phyloP scores from a whole-genome alignment of 2,113 vertebrate species.

The Chaetops frenatus region DNA sequence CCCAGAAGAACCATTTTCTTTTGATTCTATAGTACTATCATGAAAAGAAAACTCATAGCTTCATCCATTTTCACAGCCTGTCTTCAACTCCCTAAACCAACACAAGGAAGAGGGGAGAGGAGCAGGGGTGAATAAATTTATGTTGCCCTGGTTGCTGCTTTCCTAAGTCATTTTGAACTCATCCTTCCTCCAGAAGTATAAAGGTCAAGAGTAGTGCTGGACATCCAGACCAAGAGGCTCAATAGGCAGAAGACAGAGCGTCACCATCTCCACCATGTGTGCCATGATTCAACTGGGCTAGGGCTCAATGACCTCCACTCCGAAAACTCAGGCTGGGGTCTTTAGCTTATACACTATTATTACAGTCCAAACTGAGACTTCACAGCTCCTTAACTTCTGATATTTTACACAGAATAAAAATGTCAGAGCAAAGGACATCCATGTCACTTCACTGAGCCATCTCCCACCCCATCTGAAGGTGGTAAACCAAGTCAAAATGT shows the following conservation, averaged over 20 bases:
- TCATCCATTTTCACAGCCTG: not conserved
- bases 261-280: not conserved
- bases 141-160: rapidly evolving
- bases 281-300: rapidly evolving
- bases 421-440: not conserved
- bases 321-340: not conserved
- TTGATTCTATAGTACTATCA: not conserved
- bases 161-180: not conserved
- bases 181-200: not conserved
- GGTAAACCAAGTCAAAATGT: not conserved
- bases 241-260: not conserved
- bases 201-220: not conserved
- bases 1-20: not conserved
- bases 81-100: not conserved
- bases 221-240: not conserved
- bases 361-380: not conserved
- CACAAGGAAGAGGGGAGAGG: not conserved
- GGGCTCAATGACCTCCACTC: not conserved
- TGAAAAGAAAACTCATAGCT: not conserved
- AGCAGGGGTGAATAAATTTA: not conserved
- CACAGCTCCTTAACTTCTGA: not conserved
- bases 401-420: not conserved
- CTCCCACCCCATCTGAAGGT: not conserved
- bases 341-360: not conserved
- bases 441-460: not conserved